Evolutionary conservation across 1,140 invertebrate genomes (phyloP).

Genomic region (Meloidogyne chitwoodi): DNA sequence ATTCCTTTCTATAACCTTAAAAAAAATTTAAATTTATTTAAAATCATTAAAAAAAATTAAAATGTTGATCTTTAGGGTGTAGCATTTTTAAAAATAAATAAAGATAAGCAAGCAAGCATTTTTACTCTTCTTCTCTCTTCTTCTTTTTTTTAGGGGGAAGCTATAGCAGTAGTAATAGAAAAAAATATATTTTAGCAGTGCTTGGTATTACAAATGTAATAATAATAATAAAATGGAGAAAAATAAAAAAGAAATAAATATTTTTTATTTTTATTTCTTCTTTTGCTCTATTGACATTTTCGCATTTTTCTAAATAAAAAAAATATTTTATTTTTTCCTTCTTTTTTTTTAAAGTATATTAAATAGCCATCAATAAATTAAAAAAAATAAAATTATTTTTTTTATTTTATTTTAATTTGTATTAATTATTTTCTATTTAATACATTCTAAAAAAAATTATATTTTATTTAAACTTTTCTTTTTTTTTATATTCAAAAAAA

Average conservation of each 20-base stretch:
- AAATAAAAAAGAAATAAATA: neutral
- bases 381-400: neutral
- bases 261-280: neutral
- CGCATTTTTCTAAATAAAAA: neutral
- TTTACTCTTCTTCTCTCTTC: neutral
- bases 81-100: neutral
- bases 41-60: no score
- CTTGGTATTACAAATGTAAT: no score
- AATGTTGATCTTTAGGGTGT: neutral
- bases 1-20: no score
- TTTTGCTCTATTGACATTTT: neutral
- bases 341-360: neutral
- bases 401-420: no score
- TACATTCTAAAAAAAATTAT: no score
- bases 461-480: no score
- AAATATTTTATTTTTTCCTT: neutral
- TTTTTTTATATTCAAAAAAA: no score
- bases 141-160: neutral
- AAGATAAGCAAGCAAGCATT: no score
- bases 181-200: no score
- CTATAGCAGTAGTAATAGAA: no score
- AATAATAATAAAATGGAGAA: neutral
- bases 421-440: no score
- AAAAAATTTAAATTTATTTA: no score
- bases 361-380: neutral